Evolutionary conservation across 2,888 invertebrate genomes (phyloP).

Genomic region (Notocelia uddmanniana): DNA sequence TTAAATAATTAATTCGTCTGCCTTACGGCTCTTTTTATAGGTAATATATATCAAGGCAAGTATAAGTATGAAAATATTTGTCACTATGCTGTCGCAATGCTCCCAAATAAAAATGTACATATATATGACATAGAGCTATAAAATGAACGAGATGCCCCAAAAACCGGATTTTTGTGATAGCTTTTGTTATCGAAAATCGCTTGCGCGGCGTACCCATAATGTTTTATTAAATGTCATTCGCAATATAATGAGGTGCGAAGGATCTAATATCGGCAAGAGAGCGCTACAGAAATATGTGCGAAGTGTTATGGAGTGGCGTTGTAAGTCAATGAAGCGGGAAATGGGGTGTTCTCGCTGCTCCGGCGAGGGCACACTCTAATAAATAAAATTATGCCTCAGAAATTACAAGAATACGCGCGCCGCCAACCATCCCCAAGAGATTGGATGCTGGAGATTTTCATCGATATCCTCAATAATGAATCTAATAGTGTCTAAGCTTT

Average conservation of each 20-base stretch:
- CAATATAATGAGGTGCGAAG: slow-evolving; percentile 85
- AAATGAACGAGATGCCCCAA: slow-evolving; percentile 28
- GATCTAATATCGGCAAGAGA: slow-evolving; percentile 75
- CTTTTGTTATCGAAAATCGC: slow-evolving; percentile 73
- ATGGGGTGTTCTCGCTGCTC: slow-evolving; percentile 81
- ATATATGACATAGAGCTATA: slow-evolving; percentile 13
- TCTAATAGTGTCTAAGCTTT: slow-evolving; percentile 79
- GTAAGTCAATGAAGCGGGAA: slow-evolving; percentile 86
- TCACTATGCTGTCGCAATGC: background rate
- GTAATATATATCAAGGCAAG: background rate
- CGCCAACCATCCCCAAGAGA: slow-evolving; percentile 77
- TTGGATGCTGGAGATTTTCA: slow-evolving; percentile 81
- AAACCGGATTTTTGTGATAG: slow-evolving; percentile 26
- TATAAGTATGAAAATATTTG: background rate
- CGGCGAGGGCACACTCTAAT: slow-evolving; percentile 81
- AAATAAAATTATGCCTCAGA: slow-evolving; percentile 86
- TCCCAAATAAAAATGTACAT: slow-evolving; percentile 13
- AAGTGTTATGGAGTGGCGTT: slow-evolving; percentile 85
- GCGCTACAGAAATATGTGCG: slow-evolving; percentile 85
- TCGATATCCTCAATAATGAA: slow-evolving; percentile 82
- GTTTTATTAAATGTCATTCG: slow-evolving; percentile 86
- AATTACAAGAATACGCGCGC: slow-evolving; percentile 84
- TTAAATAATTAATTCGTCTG: background rate
- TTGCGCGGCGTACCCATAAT: slow-evolving; percentile 75
- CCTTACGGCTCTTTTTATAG: background rate